Evolutionary conservation across 2,797 vertebrate species (phyloP).

Genomic region (Coregonus ussuriensis): DNA sequence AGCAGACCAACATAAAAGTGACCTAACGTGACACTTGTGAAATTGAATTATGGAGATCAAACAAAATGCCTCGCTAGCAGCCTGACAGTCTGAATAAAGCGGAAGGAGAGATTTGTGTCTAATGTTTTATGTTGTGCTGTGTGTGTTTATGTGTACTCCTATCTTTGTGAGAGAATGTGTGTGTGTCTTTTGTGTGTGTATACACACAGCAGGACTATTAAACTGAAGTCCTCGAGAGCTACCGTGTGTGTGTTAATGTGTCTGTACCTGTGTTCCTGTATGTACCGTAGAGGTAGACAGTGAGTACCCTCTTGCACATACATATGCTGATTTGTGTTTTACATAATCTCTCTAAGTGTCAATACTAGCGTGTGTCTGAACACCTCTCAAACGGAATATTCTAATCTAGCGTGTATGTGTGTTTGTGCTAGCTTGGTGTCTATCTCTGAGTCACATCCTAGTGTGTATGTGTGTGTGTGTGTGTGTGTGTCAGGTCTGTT

Average conservation of each 20-base stretch:
- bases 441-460: too few species aligned
- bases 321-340: slow-evolving; percentile 1
- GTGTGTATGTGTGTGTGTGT: not conserved
- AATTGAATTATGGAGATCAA: slow-evolving; percentile 33
- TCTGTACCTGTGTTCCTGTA: too few species aligned
- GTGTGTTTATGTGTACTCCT: not conserved
- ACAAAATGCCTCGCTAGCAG: slow-evolving; percentile 19
- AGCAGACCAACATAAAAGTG: slow-evolving; percentile 7
- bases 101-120: slow-evolving; percentile 2
- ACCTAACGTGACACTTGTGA: slow-evolving; percentile 11
- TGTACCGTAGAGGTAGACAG: not conserved
- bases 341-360: not conserved
- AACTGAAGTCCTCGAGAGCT: not conserved
- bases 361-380: not conserved
- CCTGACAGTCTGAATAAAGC: not conserved
- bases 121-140: not conserved
- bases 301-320: not conserved
- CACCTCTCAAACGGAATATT: not conserved
- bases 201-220: not conserved
- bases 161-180: not conserved
- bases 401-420: not conserved
- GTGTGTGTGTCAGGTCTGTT: not conserved
- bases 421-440: not conserved
- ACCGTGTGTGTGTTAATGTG: not conserved
- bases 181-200: not conserved